Conservation (phyloP, 2,888 invertebrate species). For the Scaptomyza polygonia region DNA sequence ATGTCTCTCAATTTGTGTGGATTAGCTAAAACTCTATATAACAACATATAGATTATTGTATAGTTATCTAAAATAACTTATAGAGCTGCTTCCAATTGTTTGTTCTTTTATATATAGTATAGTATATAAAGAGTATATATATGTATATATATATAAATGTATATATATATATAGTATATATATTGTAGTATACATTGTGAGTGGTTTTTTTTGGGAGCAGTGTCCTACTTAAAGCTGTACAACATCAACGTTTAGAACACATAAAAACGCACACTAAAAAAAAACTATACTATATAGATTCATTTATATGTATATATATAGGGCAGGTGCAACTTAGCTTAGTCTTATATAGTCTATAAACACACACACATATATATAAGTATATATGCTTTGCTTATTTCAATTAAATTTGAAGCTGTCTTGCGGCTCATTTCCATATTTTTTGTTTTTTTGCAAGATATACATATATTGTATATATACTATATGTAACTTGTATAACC, state of each 20-base stretch:
- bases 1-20: constrained; percentile 18
- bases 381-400: constrained; percentile 10
- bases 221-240: constrained; percentile 48
- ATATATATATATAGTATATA: background rate
- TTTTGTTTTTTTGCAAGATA: constrained; percentile 14
- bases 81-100: constrained; percentile 9
- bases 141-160: constrained; percentile 4
- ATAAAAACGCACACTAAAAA: constrained; percentile 25
- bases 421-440: constrained; percentile 14
- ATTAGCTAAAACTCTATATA: constrained; percentile 21
- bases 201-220: constrained; percentile 35
- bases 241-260: constrained; percentile 40
- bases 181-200: constrained; percentile 25
- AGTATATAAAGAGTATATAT: constrained; percentile 9
- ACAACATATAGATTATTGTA: constrained; percentile 39
- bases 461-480: constrained; percentile 29
- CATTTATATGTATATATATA: background rate
- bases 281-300: background rate
- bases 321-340: constrained; percentile 48
- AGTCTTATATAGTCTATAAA: constrained; percentile 35
- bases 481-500: constrained; percentile 67
- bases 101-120: constrained; percentile 1
- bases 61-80: constrained; percentile 57
- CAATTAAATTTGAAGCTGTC: constrained; percentile 39
- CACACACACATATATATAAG: background rate